Percentiles rank a stretch among this genome's conserved stretches.
Conservation (phyloP, 2,797 vertebrate genomes). For the Crypturellus tataupa region DNA sequence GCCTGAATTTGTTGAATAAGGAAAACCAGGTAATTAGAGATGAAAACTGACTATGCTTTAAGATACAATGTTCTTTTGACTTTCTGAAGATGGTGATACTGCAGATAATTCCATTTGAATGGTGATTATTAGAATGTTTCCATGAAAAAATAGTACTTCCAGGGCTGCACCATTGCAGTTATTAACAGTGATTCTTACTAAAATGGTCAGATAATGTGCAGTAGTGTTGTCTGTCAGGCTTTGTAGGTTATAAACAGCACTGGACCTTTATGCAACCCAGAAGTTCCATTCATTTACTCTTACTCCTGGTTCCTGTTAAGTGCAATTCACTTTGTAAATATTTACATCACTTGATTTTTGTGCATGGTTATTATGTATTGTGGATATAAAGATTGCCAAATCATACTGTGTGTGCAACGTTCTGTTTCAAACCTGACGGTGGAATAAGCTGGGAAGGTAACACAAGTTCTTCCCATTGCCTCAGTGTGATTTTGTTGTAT, state of each 20-base stretch:
- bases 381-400: constrained; percentile 77
- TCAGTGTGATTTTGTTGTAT: too few species aligned
- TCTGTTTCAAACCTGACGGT: neutral
- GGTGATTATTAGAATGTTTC: neutral
- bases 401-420: neutral
- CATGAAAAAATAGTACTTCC: neutral
- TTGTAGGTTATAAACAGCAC: neutral
- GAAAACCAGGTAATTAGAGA: neutral
- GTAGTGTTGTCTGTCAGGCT: neutral
- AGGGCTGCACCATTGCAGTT: neutral
- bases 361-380: constrained; percentile 76
- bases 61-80: neutral
- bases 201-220: neutral
- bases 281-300: constrained; percentile 5
- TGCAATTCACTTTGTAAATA: constrained; percentile 80
- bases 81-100: neutral
- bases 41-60: neutral
- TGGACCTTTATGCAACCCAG: neutral
- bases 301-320: constrained; percentile 49
- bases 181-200: neutral
- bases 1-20: neutral
- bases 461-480: too few species aligned
- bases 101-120: neutral
- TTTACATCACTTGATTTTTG: constrained; percentile 52
- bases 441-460: fast-evolving